Conservation (phyloP, 2,113 vertebrate genomes). For the Lanius collurio region DNA sequence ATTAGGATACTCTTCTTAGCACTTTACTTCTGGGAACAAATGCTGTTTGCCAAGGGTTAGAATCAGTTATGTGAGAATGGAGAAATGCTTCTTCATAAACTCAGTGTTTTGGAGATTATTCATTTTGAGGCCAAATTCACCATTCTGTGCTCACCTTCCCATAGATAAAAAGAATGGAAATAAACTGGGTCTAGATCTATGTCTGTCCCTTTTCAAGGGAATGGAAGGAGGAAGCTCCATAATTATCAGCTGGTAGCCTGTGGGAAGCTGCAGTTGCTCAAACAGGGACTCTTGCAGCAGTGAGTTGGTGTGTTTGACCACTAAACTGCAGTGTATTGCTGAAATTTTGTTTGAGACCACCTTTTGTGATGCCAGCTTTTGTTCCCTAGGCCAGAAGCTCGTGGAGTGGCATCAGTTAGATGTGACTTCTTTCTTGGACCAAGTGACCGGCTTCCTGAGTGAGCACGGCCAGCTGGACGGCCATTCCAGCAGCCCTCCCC, state of each 20-base stretch:
- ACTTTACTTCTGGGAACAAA: background rate
- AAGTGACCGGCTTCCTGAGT: slow-evolving; percentile 92
- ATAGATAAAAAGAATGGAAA: background rate
- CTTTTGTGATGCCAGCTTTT: background rate
- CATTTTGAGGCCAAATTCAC: background rate
- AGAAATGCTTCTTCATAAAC: background rate
- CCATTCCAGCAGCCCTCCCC: slow-evolving; percentile 89
- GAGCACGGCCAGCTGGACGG: slow-evolving; percentile 97
- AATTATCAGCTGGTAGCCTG: background rate
- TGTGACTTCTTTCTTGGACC: slow-evolving; percentile 95
- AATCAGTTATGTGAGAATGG: background rate
- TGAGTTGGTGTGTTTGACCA: background rate
- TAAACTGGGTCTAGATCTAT: background rate
- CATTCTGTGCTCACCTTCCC: background rate
- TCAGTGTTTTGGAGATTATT: background rate
- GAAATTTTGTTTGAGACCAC: background rate
- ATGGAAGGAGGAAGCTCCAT: background rate
- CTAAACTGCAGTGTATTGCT: background rate
- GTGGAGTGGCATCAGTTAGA: slow-evolving; percentile 98
- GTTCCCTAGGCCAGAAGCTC: slow-evolving; percentile 90
- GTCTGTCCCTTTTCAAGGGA: background rate
- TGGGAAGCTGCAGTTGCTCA: background rate
- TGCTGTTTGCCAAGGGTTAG: background rate
- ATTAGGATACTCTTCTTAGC: background rate
- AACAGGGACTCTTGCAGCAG: background rate